Conservation (phyloP, 2,113 vertebrate genomes). For the Odontophorus gujanensis region DNA sequence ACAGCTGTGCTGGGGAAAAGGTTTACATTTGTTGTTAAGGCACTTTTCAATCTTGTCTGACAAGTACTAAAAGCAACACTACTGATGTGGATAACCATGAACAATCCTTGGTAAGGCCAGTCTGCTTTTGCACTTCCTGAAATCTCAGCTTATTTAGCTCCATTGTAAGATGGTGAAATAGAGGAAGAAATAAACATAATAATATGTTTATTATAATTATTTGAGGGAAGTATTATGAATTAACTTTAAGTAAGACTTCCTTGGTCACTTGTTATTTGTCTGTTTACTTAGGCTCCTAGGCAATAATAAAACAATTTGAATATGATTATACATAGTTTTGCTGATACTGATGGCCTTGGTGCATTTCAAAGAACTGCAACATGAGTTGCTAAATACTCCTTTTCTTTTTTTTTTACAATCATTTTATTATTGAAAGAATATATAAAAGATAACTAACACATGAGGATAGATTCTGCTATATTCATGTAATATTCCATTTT, state of each 20-base stretch:
- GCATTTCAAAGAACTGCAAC: background rate
- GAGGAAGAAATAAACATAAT: background rate
- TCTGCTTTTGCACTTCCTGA: background rate
- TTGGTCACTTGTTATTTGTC: background rate
- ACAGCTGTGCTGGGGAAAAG: background rate
- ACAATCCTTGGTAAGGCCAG: background rate
- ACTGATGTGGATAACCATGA: background rate
- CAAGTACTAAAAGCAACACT: background rate
- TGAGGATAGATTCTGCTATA: background rate
- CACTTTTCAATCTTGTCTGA: background rate
- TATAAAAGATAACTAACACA: background rate
- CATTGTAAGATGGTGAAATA: background rate
- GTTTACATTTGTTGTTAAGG: background rate
- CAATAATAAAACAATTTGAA: background rate
- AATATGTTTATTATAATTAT: background rate
- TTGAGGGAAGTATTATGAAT: background rate
- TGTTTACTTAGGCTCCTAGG: background rate
- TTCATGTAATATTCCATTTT: background rate
- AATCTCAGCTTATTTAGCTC: conserved; percentile 21
- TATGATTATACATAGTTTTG: background rate
- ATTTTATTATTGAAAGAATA: background rate
- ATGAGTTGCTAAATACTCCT: rapidly evolving
- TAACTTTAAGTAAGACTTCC: background rate
- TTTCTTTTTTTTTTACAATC: background rate
- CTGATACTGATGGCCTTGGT: background rate